A percentile compares a stretch with the other conserved stretches of the same genome.
These are phyloP conservation scores for Hyles euphorbiae DNA, from an alignment of 1,140 invertebrate species.

Conservation along the genomic window DNA sequence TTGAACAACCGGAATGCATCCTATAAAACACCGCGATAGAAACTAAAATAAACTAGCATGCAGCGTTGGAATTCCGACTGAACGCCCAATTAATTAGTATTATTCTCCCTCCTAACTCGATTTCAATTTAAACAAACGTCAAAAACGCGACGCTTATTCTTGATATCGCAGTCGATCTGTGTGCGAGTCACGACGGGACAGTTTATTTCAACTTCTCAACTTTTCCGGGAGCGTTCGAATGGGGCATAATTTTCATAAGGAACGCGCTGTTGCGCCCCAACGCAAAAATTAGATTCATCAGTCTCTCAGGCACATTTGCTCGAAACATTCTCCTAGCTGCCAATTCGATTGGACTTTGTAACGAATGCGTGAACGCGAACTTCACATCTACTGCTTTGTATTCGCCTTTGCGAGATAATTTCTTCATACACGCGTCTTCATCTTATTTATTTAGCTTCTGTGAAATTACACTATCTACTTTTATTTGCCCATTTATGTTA, in stretches of 20 bases:
- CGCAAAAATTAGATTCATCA: conserved; percentile 71
- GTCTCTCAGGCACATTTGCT: conserved; percentile 43
- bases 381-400: conserved; percentile 51
- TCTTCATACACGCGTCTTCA: no score
- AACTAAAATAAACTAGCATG: no score
- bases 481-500: no score
- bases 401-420: conserved; percentile 24
- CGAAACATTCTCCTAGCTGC: conserved; percentile 43
- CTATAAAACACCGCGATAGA: no score
- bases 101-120: background rate
- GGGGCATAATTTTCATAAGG: conserved; percentile 69
- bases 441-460: no score
- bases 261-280: conserved; percentile 43
- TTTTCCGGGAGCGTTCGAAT: conserved; percentile 54
- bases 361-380: conserved; percentile 48
- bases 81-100: no score
- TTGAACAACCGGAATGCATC: background rate
- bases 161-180: conserved; percentile 27
- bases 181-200: conserved; percentile 63
- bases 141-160: conserved; percentile 14
- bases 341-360: conserved; percentile 55
- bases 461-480: no score
- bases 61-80: no score
- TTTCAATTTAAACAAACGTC: conserved; percentile 19
- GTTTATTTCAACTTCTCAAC: conserved; percentile 69